A percentile compares a stretch with the other conserved stretches of the same genome.
phyloP scores from a whole-genome alignment of 2,797 vertebrate species.

The Sebastes cheni region DNA sequence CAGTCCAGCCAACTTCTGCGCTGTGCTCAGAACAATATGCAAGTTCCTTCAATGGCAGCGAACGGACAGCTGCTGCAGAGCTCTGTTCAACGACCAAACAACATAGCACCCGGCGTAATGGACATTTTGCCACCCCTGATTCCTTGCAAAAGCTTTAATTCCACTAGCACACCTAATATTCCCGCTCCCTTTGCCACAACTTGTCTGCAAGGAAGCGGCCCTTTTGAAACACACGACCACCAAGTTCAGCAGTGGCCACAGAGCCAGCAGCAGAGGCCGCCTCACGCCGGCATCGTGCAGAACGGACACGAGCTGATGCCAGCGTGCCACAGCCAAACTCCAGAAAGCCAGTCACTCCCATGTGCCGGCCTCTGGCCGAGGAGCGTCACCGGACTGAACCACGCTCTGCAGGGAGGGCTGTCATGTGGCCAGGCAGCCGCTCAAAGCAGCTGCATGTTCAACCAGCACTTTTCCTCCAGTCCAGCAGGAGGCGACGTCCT shows the following conservation, averaged over 20 bases:
- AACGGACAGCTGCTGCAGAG: constrained; percentile 38
- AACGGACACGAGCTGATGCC: constrained; percentile 41
- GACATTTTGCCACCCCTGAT: constrained; percentile 56
- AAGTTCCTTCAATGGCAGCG: constrained; percentile 4
- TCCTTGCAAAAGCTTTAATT: constrained; percentile 50
- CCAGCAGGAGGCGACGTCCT: constrained; percentile 38
- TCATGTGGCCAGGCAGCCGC: constrained; percentile 21
- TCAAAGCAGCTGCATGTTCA: constrained; percentile 78
- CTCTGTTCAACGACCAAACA: constrained; percentile 13
- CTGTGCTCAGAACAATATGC: constrained; percentile 32
- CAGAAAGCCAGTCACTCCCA: constrained; percentile 43
- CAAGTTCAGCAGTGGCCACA: constrained; percentile 57
- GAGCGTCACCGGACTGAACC: constrained; percentile 42
- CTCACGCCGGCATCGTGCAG: constrained; percentile 27
- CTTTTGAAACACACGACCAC: constrained; percentile 21
- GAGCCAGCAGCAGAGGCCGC: constrained; percentile 49
- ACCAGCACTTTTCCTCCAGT: constrained; percentile 48
- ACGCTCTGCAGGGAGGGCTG: constrained; percentile 45
- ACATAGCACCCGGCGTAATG: not conserved
- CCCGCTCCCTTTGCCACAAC: constrained; percentile 26
- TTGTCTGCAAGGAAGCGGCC: constrained; percentile 21
- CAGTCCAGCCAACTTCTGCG: constrained; percentile 15
- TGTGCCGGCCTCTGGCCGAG: constrained; percentile 21
- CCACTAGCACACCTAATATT: constrained; percentile 3
- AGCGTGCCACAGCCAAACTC: constrained; percentile 26